phyloP scores from a whole-genome alignment of 2,797 vertebrate species.

The Crypturellus tataupa region DNA sequence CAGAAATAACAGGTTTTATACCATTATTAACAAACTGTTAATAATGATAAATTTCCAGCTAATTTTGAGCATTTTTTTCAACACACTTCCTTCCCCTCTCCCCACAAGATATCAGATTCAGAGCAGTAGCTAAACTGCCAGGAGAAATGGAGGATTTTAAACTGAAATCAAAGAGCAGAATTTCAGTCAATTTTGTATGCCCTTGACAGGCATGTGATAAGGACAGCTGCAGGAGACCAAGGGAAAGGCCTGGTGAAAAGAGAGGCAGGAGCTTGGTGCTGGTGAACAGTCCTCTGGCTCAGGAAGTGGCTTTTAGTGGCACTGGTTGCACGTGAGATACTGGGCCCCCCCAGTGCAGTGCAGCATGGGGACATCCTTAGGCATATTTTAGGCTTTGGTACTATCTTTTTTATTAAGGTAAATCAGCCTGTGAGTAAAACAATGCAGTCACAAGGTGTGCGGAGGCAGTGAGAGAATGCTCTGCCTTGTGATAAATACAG shows the following conservation, averaged over 20 bases:
- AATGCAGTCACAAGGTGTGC: background rate
- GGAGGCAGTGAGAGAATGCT: background rate
- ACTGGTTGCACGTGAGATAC: background rate
- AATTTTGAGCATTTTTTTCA: background rate
- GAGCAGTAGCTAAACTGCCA: background rate
- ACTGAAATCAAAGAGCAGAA: conserved; percentile 42
- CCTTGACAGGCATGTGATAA: background rate
- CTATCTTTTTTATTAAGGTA: background rate
- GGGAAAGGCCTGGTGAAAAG: background rate
- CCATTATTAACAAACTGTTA: background rate
- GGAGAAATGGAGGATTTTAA: background rate
- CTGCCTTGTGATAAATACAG: background rate
- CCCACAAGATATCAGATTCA: background rate
- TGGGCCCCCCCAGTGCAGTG: too few relatives aligned
- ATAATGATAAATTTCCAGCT: background rate
- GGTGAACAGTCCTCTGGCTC: conserved; percentile 25
- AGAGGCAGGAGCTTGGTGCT: background rate
- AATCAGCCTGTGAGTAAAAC: background rate
- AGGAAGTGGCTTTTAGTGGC: background rate
- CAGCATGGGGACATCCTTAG: background rate
- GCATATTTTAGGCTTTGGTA: background rate
- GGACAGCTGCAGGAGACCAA: background rate
- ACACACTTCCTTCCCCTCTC: background rate
- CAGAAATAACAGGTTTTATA: background rate
- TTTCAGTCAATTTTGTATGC: conserved; percentile 8